phyloP scores from a whole-genome alignment of 2,113 vertebrate species.

The Corvus hawaiiensis region DNA sequence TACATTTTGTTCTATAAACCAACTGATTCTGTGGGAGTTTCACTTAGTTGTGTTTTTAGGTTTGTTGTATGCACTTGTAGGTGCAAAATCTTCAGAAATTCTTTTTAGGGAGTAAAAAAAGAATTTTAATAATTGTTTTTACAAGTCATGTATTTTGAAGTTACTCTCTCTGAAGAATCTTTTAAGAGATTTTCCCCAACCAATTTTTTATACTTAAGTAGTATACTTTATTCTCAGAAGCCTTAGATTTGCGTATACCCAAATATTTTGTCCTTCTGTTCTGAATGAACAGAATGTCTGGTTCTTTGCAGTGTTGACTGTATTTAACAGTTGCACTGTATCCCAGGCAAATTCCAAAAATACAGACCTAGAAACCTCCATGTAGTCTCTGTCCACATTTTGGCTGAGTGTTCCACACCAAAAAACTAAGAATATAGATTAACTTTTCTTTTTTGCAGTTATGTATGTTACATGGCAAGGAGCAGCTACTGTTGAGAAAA shows the following conservation, averaged over 20 bases:
- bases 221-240: background rate
- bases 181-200: background rate
- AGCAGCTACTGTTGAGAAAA: background rate
- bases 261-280: background rate
- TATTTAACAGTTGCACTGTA: background rate
- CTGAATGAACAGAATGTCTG: background rate
- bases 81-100: constrained; percentile 8
- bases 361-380: background rate
- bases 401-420: background rate
- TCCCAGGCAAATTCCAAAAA: background rate
- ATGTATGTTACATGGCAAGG: background rate
- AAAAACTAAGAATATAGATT: background rate
- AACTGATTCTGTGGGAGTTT: constrained; percentile 63
- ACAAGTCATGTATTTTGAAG: background rate
- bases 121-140: background rate
- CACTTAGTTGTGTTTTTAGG: constrained; percentile 44
- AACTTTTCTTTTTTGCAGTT: background rate
- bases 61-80: constrained; percentile 19
- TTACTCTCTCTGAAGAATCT: background rate
- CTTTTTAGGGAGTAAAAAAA: background rate
- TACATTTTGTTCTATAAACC: constrained; percentile 72
- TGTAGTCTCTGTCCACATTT: background rate
- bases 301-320: background rate
- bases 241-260: background rate
- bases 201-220: background rate